Percentiles rank a stretch among this genome's conserved stretches.
Evolutionary conservation across 2,113 vertebrate species (phyloP).

Genomic region (Pomatorhinus ruficollis): DNA sequence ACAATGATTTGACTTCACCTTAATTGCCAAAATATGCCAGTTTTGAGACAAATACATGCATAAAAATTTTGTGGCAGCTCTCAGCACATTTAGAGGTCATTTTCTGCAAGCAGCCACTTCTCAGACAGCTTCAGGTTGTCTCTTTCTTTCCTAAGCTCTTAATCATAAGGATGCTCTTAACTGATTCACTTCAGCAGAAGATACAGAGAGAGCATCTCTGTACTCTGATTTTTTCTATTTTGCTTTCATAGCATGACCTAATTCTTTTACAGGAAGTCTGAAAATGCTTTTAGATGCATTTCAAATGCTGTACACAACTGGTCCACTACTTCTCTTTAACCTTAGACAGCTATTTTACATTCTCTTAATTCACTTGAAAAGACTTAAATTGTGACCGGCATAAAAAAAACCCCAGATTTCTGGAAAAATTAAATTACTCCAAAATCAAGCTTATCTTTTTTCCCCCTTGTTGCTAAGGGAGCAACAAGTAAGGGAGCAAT

Average conservation of each 20-base stretch:
- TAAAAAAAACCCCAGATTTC: neutral
- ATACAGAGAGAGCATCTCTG: neutral
- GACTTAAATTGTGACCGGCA: neutral
- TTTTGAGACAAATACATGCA: neutral
- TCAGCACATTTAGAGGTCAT: neutral
- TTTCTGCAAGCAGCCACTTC: neutral
- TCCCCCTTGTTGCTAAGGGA: fast-evolving
- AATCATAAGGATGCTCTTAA: neutral
- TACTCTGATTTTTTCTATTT: neutral
- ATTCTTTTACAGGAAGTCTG: neutral
- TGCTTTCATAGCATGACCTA: neutral
- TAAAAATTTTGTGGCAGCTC: neutral
- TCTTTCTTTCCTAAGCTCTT: neutral
- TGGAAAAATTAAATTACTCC: neutral
- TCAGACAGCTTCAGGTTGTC: neutral
- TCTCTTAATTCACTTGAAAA: neutral
- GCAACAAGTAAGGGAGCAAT: neutral
- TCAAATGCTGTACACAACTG: neutral
- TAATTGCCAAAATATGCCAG: neutral
- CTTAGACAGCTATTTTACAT: neutral
- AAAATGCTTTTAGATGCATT: neutral
- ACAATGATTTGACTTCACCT: neutral
- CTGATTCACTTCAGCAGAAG: neutral
- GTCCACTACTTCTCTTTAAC: neutral
- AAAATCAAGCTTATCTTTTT: neutral